Evolutionary conservation across 2,113 vertebrate species (phyloP).

Genomic region (Zosterops hypoxanthus): DNA sequence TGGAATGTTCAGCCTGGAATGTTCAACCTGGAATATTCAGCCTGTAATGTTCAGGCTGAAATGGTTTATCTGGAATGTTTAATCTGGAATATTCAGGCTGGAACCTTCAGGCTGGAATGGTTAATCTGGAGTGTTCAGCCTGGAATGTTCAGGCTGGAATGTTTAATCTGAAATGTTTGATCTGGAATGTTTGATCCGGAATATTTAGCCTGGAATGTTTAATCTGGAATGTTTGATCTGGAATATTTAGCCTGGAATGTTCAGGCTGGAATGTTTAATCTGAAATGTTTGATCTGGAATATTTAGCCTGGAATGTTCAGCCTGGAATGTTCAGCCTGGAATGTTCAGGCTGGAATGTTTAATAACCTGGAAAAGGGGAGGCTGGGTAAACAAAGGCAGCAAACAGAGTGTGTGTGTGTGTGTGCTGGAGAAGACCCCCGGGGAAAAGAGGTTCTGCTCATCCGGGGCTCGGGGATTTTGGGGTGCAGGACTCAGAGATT

Average conservation of each 20-base stretch:
- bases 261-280: neutral
- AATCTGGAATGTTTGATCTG: neutral
- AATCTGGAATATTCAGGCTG: too few relatives aligned
- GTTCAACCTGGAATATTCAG: neutral
- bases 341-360: too few relatives aligned
- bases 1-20: neutral
- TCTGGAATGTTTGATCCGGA: neutral
- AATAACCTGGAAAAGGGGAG: neutral
- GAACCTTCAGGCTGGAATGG: too few relatives aligned
- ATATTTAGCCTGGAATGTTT: too few relatives aligned
- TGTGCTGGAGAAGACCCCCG: accelerated
- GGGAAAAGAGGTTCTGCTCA: neutral
- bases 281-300: too few relatives aligned
- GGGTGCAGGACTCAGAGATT: too few relatives aligned
- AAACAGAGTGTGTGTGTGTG: accelerated
- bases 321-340: too few relatives aligned
- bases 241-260: neutral
- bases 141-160: too few relatives aligned
- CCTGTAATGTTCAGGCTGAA: neutral
- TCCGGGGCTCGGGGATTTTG: too few relatives aligned
- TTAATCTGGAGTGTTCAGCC: too few relatives aligned
- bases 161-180: neutral
- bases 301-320: too few relatives aligned
- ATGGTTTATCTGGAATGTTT: neutral
- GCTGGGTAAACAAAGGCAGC: accelerated